These are phyloP conservation scores for Molothrus ater DNA, from an alignment of 2,797 vertebrate genomes.

Conservation along the genomic window DNA sequence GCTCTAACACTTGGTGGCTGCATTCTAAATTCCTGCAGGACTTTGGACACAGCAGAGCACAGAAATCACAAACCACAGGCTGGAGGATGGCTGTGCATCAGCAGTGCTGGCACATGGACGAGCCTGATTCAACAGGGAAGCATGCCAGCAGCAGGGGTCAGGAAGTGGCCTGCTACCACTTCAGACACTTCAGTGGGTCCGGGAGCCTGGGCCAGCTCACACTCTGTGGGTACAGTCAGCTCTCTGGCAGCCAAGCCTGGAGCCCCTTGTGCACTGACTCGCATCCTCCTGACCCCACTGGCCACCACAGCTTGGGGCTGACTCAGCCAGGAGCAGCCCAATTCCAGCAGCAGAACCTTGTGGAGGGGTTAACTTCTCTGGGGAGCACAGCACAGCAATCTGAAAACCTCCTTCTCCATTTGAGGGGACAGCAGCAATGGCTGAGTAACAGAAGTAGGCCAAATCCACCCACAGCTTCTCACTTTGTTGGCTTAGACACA, in stretches of 20 bases:
- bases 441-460: neutral
- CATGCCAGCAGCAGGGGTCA: neutral
- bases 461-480: constrained; percentile 14
- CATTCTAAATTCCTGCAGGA: neutral
- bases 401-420: neutral
- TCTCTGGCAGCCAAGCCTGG: neutral
- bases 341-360: neutral
- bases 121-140: constrained; percentile 29
- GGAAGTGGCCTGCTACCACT: constrained; percentile 21
- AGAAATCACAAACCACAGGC: constrained; percentile 5
- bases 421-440: neutral
- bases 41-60: neutral
- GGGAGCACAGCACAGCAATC: neutral
- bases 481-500: neutral
- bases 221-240: neutral
- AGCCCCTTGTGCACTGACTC: neutral
- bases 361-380: neutral
- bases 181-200: neutral
- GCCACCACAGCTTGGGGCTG: neutral
- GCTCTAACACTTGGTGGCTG: constrained; percentile 7
- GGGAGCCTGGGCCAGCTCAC: neutral
- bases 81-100: neutral
- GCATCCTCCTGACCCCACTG: neutral
- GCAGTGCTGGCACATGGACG: neutral
- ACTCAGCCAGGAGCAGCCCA: neutral